Percentiles rank a stretch among this genome's conserved stretches.
Evolutionary conservation across 2,797 vertebrate species (phyloP).

Genomic region (Rhincodon typus): DNA sequence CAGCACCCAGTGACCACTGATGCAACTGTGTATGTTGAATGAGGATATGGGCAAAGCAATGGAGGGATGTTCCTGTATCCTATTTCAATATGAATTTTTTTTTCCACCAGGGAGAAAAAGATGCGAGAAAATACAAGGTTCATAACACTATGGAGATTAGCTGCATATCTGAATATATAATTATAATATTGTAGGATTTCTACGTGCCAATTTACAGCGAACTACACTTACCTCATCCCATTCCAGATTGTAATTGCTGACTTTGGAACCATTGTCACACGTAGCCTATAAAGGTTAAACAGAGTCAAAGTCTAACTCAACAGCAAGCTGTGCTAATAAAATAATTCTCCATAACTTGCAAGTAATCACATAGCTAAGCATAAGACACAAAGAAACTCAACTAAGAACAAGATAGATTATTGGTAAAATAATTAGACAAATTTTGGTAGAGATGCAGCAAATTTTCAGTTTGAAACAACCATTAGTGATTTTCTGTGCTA

Average conservation of each 20-base stretch:
- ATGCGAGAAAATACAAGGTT: background rate
- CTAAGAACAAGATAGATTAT: background rate
- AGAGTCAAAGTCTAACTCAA: background rate
- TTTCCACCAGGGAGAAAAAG: background rate
- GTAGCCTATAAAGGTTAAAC: constrained; percentile 62
- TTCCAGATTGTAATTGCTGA: constrained; percentile 85
- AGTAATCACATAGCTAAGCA: background rate
- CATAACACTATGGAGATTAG: background rate
- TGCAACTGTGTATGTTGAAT: background rate
- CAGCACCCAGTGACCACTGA: background rate
- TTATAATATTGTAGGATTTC: background rate
- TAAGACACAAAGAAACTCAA: background rate
- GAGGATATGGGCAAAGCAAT: background rate
- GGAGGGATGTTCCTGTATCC: background rate
- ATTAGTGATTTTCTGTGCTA: background rate
- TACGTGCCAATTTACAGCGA: background rate
- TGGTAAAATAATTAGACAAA: background rate
- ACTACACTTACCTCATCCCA: constrained; percentile 83
- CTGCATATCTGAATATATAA: background rate
- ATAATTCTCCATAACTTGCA: background rate
- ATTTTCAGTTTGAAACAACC: background rate
- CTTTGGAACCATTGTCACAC: constrained; percentile 94
- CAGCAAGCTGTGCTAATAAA: background rate
- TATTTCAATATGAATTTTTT: background rate
- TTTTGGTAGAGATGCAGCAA: background rate